A percentile compares a stretch with the other conserved stretches of the same genome.
These are phyloP conservation scores for Eupsittula cactorum DNA, from an alignment of 2,113 vertebrate genomes.

Conservation along the genomic window DNA sequence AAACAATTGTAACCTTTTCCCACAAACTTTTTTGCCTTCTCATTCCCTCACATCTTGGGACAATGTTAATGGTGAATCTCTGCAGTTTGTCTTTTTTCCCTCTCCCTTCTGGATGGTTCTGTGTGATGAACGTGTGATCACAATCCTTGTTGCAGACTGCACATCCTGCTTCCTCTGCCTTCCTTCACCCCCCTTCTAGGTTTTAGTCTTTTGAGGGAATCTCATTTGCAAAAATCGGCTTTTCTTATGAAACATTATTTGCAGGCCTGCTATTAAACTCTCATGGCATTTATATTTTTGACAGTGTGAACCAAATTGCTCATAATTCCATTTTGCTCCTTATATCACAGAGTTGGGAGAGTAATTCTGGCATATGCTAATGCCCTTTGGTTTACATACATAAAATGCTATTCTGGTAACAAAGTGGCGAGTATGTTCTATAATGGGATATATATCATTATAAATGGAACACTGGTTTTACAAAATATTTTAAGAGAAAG, in stretches of 20 bases:
- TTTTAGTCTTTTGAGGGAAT: neutral
- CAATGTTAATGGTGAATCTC: neutral
- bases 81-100: neutral
- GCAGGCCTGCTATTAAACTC: slow-evolving; percentile 3
- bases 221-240: slow-evolving; percentile 10
- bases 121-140: fast-evolving
- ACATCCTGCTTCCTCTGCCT: neutral
- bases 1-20: neutral
- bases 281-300: slow-evolving; percentile 43
- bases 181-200: neutral
- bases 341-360: slow-evolving; percentile 36
- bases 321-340: slow-evolving; percentile 35
- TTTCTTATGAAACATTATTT: slow-evolving; percentile 25
- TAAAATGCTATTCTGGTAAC: slow-evolving; percentile 37
- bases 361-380: slow-evolving; percentile 20
- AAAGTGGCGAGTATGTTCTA: slow-evolving; percentile 58
- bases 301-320: slow-evolving; percentile 32
- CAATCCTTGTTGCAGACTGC: neutral
- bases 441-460: slow-evolving; percentile 74
- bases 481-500: slow-evolving; percentile 78
- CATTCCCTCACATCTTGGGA: neutral
- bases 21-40: neutral
- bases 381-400: slow-evolving; percentile 40
- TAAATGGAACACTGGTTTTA: slow-evolving; percentile 73
- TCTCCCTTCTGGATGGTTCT: neutral